Conservation (phyloP, 2,797 vertebrate species). For the Discoglossus pictus region DNA sequence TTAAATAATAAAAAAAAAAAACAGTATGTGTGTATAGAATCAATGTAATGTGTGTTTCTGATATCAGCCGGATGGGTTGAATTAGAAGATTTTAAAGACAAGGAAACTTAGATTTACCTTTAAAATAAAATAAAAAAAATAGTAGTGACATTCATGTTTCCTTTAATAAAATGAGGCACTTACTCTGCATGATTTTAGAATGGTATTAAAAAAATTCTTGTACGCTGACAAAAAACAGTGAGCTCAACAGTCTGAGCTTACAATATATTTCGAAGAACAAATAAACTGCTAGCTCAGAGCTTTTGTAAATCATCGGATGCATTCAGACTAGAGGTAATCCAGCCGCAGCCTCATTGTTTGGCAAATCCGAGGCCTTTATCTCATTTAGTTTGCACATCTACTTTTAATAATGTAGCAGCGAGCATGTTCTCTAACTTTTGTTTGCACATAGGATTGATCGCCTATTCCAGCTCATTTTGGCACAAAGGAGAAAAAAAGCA, state of each 20-base stretch:
- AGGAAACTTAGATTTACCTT: too few relatives aligned
- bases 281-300: constrained; percentile 33
- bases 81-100: too few relatives aligned
- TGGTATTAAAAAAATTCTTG: not conserved
- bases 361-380: not conserved
- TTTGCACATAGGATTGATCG: too few relatives aligned
- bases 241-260: constrained; percentile 11
- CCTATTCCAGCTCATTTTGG: too few relatives aligned
- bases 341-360: constrained; percentile 12
- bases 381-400: constrained; percentile 27
- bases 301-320: constrained; percentile 13
- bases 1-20: too few relatives aligned
- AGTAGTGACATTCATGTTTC: too few relatives aligned
- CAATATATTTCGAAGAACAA: constrained; percentile 19
- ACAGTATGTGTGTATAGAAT: too few relatives aligned
- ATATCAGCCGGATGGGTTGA: too few relatives aligned
- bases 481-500: too few relatives aligned
- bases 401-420: constrained; percentile 12
- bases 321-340: constrained; percentile 15
- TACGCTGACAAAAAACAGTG: constrained; percentile 9
- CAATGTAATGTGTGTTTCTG: too few relatives aligned
- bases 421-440: not conserved
- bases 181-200: not conserved
- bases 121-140: too few relatives aligned
- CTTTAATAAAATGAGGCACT: constrained; percentile 2